Base-by-base conservation (phyloP, 2,113 vertebrate genomes). In the Apeltes quadracus region DNA sequence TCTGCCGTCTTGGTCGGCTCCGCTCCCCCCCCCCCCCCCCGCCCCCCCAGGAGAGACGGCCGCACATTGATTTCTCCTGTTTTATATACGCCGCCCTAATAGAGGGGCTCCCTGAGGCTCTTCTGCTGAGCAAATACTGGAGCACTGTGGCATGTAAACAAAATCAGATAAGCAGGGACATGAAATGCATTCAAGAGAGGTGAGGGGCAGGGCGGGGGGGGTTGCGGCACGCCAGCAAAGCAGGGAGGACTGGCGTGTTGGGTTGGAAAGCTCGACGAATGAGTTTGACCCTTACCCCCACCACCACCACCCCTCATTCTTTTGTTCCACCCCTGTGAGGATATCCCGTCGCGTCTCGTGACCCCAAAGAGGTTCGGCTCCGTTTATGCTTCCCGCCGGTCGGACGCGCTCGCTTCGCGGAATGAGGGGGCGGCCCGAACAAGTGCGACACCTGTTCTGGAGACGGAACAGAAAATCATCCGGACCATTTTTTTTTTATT, bases 401-500 rank as follows among this genome's bases (percentile, higher is more conserved):
- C 56, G 12, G n/a, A n/a, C n/a, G n/a, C n/a, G n/a, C n/a, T n/a
- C n/a, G n/a, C n/a, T 59, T 75, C 64, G 29, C 29, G 1, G 3
- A 32, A 32, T 32, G 29, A 32, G 29, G 29, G 1, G 29, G 29
- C 3, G 29, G 29, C 29, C 29, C 29, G 69, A 68, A 93, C 90
- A 91, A 70, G 90, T 90, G 75, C 56, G 87, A 84, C 87, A 92
- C 90, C 88, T 91, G 91, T 92, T 90, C 86, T 84, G 79, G 86
- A 85, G 79, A 66, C 57, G 75, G 88, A 89, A 88, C 84, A 82
- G n/a, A n/a, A 89, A 88, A 34, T 34, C 77, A 86, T 78, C 82
- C 81, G 29, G 56, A 68, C 55, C 55, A 38, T 62, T 82, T 3
- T 5, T 29, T 29, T 29, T 29, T 81, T 69, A 68, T 72, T 72